phyloP scores from a whole-genome alignment of 2,797 vertebrate species.

The Paramormyrops hopkinsi region DNA sequence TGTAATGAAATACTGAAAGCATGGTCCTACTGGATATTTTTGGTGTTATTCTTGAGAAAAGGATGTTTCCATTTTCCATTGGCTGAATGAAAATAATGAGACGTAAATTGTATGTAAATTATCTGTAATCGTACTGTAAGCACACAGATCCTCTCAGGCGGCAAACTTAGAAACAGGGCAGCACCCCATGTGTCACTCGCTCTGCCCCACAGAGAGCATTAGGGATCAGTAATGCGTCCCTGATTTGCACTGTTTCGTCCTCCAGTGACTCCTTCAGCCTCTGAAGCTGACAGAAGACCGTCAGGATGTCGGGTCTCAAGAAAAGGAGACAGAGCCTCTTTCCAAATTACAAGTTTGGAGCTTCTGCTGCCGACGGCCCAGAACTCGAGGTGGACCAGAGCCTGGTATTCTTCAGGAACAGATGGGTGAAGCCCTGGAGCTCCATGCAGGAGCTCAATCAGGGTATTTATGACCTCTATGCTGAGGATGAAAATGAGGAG shows the following conservation, averaged over 20 bases:
- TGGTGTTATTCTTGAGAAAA: not conserved
- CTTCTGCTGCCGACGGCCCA: conserved; percentile 30
- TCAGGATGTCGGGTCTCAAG: not conserved
- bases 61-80: not conserved
- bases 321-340: conserved; percentile 48
- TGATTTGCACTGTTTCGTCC: not conserved
- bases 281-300: conserved; percentile 24
- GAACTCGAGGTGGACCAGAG: conserved; percentile 45
- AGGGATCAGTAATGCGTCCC: conserved; percentile 13
- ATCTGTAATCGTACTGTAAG: not conserved
- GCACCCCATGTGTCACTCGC: not conserved
- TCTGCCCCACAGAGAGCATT: conserved; percentile 1
- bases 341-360: conserved; percentile 60
- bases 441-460: conserved; percentile 50
- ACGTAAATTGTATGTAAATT: not conserved
- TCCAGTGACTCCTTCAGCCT: not conserved
- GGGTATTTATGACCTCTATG: conserved; percentile 61
- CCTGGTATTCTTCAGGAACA: conserved; percentile 55
- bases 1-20: not conserved
- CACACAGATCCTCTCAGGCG: not conserved
- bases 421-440: conserved; percentile 57
- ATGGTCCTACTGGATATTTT: not conserved
- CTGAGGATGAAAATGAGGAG: conserved; percentile 56
- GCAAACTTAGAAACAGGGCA: not conserved
- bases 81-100: not conserved